Percentiles rank a stretch among this genome's conserved stretches.
Evolutionary conservation across 1,140 invertebrate genomes (phyloP).

Genomic region (Monomorium pharaonis): DNA sequence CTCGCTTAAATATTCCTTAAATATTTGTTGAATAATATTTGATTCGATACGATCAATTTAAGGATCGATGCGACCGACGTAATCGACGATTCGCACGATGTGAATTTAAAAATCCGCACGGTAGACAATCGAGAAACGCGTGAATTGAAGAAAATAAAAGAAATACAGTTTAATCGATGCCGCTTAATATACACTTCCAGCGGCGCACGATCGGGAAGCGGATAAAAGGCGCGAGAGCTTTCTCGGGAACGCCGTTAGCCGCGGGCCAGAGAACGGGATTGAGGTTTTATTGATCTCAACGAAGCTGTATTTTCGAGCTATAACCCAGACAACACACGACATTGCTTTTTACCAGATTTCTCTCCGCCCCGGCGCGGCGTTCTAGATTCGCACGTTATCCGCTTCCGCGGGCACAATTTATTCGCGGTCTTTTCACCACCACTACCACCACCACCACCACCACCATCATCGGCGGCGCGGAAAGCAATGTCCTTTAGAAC

Average conservation of each 20-base stretch:
- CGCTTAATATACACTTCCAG: constrained; percentile 40
- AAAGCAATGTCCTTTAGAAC: constrained; percentile 42
- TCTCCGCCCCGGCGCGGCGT: constrained; percentile 41
- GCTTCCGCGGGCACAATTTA: constrained; percentile 46
- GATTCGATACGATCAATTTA: neutral
- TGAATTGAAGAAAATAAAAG: neutral
- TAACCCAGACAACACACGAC: constrained; percentile 55
- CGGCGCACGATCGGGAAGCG: constrained; percentile 15
- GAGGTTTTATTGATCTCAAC: constrained; percentile 57
- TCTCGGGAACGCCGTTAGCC: constrained; percentile 39
- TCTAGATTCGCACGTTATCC: constrained; percentile 55
- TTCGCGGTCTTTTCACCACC: constrained; percentile 52
- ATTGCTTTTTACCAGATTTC: constrained; percentile 60
- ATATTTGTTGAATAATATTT: neutral
- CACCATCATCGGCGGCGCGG: neutral
- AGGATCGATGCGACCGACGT: neutral
- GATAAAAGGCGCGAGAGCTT: constrained; percentile 40
- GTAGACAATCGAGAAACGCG: neutral
- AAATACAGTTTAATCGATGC: constrained; percentile 26
- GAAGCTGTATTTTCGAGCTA: constrained; percentile 58
- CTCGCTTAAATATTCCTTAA: neutral
- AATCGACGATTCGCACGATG: neutral
- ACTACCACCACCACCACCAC: neutral
- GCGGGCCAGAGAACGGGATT: constrained; percentile 40
- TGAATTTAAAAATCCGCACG: neutral